Conservation (phyloP, 64 coral and sea anemone species). For the Anthopleura sola region DNA sequence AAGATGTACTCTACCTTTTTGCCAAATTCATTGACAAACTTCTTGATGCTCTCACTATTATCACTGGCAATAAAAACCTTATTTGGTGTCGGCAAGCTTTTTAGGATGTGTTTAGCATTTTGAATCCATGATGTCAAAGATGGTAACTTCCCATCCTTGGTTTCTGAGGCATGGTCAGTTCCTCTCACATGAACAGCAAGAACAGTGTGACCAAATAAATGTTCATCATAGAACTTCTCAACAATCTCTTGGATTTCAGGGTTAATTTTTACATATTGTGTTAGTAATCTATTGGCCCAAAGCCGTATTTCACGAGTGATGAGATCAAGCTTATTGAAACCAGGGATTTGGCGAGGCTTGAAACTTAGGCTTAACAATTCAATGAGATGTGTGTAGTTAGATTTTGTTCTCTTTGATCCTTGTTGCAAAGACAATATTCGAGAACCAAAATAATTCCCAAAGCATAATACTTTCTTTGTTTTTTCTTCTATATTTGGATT, state of each 20-base stretch:
- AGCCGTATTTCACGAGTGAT: constrained; percentile 39
- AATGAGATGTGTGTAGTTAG: neutral
- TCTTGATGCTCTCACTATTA: constrained; percentile 58
- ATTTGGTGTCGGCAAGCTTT: constrained; percentile 44
- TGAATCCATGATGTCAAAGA: constrained; percentile 44
- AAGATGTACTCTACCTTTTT: constrained; percentile 24
- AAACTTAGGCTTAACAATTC: constrained; percentile 32
- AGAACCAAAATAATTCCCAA: constrained; percentile 16
- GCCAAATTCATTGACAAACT: constrained; percentile 55
- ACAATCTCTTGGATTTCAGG: constrained; percentile 27
- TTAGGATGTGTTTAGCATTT: constrained; percentile 34
- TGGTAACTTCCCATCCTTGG: constrained; percentile 31
- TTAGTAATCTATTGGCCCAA: constrained; percentile 48
- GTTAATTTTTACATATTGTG: constrained; percentile 30
- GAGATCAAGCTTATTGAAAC: neutral
- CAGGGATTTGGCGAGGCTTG: neutral
- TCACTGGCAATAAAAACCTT: constrained; percentile 86
- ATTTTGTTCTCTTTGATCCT: neutral
- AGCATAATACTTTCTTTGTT: constrained; percentile 51
- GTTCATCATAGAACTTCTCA: constrained; percentile 28
- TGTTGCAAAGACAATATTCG: neutral
- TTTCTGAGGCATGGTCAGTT: constrained; percentile 66
- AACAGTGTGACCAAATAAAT: constrained; percentile 35
- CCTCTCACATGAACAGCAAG: constrained; percentile 77
- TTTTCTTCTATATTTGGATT: constrained; percentile 49